phyloP scores from a whole-genome alignment of 2,888 invertebrate genomes.

The Drosophila paracracens region DNA sequence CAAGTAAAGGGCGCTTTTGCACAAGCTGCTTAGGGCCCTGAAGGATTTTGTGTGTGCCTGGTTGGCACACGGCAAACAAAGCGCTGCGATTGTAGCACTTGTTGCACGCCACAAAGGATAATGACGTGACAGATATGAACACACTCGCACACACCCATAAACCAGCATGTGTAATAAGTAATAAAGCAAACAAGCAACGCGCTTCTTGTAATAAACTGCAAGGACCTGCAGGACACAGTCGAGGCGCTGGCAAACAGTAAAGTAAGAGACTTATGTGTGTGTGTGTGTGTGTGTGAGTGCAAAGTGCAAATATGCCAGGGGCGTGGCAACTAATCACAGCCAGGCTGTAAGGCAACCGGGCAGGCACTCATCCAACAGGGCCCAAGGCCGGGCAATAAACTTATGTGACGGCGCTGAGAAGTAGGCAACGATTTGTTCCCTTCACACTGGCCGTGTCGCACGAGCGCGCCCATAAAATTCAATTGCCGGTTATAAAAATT shows the following conservation, averaged over 20 bases:
- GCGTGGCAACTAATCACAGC: conserved; percentile 64
- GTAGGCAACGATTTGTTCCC: conserved; percentile 60
- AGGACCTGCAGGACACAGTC: conserved; percentile 30
- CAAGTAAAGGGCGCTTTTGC: conserved; percentile 47
- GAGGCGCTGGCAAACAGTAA: conserved; percentile 34
- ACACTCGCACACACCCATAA: conserved; percentile 2
- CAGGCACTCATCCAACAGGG: conserved; percentile 16
- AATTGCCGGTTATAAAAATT: conserved; percentile 72
- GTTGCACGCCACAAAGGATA: conserved; percentile 78
- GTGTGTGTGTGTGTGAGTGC: conserved; percentile 21
- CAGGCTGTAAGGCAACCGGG: conserved; percentile 11
- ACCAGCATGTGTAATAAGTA: conserved; percentile 54
- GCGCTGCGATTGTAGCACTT: conserved; percentile 76
- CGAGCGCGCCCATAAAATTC: conserved; percentile 65
- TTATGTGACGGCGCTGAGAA: conserved; percentile 54
- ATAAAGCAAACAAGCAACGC: conserved; percentile 66
- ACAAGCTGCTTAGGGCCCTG: conserved; percentile 81
- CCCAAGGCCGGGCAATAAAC: conserved; percentile 54
- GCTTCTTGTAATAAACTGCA: conserved; percentile 63
- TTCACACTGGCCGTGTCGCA: conserved; percentile 9
- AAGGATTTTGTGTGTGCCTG: conserved; percentile 62
- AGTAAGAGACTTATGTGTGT: conserved; percentile 6
- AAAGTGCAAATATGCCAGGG: conserved; percentile 57
- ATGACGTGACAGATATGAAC: conserved; percentile 61
- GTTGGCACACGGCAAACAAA: conserved; percentile 58